These are phyloP conservation scores for Leptinotarsa peninsularis DNA, from an alignment of 2,888 invertebrate genomes.

Conservation along the genomic window DNA sequence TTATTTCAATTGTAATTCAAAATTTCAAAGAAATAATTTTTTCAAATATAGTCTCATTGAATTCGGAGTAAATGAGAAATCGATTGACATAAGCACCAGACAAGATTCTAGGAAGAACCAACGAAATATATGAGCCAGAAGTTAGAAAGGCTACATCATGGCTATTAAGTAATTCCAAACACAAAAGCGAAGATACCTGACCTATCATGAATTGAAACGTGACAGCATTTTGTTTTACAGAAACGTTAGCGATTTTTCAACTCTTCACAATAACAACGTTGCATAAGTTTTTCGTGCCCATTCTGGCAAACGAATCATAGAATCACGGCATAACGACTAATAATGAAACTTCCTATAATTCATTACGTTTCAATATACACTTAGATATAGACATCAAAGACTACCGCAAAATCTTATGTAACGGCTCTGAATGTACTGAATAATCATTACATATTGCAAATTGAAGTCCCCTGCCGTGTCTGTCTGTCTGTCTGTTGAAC, in stretches of 20 bases:
- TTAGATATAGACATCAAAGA: no score
- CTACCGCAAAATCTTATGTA: no score
- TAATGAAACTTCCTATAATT: background rate
- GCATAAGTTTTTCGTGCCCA: constrained; percentile 23
- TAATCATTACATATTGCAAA: no score
- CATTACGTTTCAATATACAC: background rate
- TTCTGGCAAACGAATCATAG: background rate
- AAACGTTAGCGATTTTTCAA: constrained; percentile 2
- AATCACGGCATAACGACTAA: background rate
- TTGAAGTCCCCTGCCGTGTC: no score
- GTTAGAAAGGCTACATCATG: constrained; percentile 11
- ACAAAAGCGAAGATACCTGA: constrained; percentile 53
- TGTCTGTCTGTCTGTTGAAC: no score
- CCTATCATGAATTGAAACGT: constrained; percentile 58
- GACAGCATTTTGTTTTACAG: constrained; percentile 34
- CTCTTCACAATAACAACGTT: constrained; percentile 4
- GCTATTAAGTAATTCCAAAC: constrained; percentile 37
- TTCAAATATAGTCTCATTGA: no score
- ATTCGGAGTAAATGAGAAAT: no score
- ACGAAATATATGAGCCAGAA: constrained; percentile 4
- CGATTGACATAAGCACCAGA: no score
- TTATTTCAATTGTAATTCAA: no score
- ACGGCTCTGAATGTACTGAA: no score
- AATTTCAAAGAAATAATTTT: no score
- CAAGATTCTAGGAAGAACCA: background rate